phyloP scores from a whole-genome alignment of 2,113 vertebrate genomes.

The Scophthalmus maximus region DNA sequence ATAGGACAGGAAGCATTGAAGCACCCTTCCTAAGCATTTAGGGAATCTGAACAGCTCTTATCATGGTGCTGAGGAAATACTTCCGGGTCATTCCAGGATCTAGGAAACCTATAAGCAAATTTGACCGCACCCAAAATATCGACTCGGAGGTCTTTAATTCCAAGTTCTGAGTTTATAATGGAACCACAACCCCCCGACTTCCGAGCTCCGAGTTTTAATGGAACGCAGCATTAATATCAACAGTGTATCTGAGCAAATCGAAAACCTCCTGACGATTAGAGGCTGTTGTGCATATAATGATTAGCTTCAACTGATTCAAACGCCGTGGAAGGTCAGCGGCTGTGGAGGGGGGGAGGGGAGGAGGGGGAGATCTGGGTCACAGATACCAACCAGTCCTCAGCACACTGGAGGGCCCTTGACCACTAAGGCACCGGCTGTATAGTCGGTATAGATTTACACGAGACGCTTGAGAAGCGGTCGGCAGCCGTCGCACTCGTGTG shows the following conservation, averaged over 20 bases:
- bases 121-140: too few relatives aligned
- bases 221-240: too few relatives aligned
- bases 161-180: too few relatives aligned
- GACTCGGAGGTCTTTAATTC: too few relatives aligned
- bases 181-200: too few relatives aligned
- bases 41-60: too few relatives aligned
- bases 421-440: slow-evolving; percentile 35
- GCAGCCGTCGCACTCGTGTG: slow-evolving; percentile 13
- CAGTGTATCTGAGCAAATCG: neutral
- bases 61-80: too few relatives aligned
- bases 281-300: slow-evolving; percentile 6
- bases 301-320: slow-evolving; percentile 1
- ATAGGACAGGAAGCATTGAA: too few relatives aligned
- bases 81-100: too few relatives aligned
- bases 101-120: too few relatives aligned
- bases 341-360: neutral
- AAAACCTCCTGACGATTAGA: neutral
- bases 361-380: slow-evolving; percentile 31
- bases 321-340: slow-evolving; percentile 24
- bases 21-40: too few relatives aligned
- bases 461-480: slow-evolving; percentile 20
- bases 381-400: slow-evolving; percentile 23
- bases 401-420: slow-evolving; percentile 31
- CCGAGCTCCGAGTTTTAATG: too few relatives aligned
- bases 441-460: slow-evolving; percentile 57